Percentiles rank a stretch among this genome's conserved stretches.
These are phyloP conservation scores for Pseudorectes ferrugineus DNA, from an alignment of 2,113 vertebrate genomes.

Conservation along the genomic window DNA sequence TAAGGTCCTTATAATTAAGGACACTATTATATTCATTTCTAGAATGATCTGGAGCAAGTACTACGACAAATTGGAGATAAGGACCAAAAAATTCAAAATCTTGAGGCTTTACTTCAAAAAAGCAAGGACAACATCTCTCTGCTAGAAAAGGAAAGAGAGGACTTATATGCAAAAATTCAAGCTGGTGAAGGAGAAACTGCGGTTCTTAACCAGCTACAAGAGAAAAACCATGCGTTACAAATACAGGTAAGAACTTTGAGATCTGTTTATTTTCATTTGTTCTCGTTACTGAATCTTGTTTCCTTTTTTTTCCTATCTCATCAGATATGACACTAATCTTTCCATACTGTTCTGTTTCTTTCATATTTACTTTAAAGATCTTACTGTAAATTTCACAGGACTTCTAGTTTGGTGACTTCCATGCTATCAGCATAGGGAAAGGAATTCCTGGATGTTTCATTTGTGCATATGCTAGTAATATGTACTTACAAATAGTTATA, in stretches of 20 bases:
- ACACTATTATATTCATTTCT: constrained; percentile 32
- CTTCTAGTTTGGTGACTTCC: background rate
- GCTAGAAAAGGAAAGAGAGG: constrained; percentile 92
- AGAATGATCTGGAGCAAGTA: constrained; percentile 98
- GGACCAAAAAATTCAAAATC: constrained; percentile 98
- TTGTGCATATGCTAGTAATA: background rate
- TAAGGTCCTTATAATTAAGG: constrained; percentile 42
- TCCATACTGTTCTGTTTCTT: background rate
- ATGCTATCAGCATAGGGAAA: background rate
- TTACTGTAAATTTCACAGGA: background rate
- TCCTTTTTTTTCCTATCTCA: background rate
- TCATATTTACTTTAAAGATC: background rate
- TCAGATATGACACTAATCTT: background rate
- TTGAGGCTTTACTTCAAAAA: constrained; percentile 96
- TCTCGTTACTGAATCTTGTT: background rate
- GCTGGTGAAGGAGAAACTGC: constrained; percentile 96
- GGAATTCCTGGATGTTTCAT: background rate
- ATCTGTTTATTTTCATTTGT: background rate
- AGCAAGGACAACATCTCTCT: constrained; percentile 90
- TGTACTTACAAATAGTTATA: background rate
- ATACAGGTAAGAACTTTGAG: constrained; percentile 77
- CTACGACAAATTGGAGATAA: constrained; percentile 97
- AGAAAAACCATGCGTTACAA: constrained; percentile 92
- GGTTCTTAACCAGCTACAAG: constrained; percentile 92
- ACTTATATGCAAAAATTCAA: constrained; percentile 96